Percentiles rank a stretch among this genome's conserved stretches.
phyloP scores from a whole-genome alignment of 2,797 vertebrate species.

The Sebastes melanostomus region DNA sequence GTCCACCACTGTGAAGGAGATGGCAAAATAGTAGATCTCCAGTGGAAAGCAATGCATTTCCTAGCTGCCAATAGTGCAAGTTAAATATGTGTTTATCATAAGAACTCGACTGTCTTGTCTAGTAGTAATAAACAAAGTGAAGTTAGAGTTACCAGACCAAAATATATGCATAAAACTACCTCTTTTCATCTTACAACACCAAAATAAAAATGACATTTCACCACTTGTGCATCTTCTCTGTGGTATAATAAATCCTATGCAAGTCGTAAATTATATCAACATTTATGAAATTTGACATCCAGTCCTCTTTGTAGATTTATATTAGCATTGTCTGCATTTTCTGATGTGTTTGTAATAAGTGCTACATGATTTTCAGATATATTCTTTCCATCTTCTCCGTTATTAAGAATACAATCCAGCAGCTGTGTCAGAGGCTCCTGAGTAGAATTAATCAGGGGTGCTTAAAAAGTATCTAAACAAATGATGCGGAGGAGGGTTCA shows the following conservation, averaged over 20 bases:
- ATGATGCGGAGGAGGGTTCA: neutral
- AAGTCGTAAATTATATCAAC: neutral
- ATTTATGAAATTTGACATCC: neutral
- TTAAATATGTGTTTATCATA: slow-evolving; percentile 4
- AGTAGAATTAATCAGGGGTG: neutral
- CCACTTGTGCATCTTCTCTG: neutral
- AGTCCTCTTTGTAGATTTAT: neutral
- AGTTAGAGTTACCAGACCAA: neutral
- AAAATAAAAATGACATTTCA: neutral
- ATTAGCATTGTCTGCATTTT: neutral
- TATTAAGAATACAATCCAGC: neutral
- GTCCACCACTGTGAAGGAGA: neutral
- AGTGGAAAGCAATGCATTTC: slow-evolving; percentile 1
- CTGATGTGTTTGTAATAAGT: neutral
- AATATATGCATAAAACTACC: neutral
- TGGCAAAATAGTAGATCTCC: slow-evolving; percentile 21
- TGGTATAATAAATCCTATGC: neutral
- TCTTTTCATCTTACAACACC: neutral
- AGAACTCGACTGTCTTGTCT: neutral
- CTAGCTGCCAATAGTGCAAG: slow-evolving; percentile 1
- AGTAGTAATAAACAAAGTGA: slow-evolving; percentile 17
- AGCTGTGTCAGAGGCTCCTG: neutral
- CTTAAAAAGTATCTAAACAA: neutral
- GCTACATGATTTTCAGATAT: neutral
- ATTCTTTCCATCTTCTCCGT: neutral